Evolutionary conservation across 2,113 vertebrate species (phyloP).

Genomic region (Antigone vipio): DNA sequence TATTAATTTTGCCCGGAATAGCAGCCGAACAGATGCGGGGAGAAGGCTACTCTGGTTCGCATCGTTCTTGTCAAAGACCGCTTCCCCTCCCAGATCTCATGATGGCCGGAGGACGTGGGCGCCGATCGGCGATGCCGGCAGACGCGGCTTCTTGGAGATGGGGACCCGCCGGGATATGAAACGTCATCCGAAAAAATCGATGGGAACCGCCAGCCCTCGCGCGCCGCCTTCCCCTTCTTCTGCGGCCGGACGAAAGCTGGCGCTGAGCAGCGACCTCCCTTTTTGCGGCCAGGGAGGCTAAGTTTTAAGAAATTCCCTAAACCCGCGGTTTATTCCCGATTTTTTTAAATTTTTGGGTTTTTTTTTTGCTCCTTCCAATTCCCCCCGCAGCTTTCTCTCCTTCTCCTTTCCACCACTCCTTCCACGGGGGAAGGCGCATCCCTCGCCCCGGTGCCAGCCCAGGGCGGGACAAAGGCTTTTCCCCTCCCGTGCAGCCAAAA

Average conservation of each 20-base stretch:
- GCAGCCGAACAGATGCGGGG: constrained; percentile 76
- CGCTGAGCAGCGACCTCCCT: background rate
- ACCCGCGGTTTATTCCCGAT: background rate
- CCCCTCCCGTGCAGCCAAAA: background rate
- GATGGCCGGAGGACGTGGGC: constrained; percentile 53
- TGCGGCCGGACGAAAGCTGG: background rate
- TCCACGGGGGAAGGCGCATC: rapidly evolving
- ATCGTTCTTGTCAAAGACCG: constrained; percentile 67
- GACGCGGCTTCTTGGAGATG: constrained; percentile 61
- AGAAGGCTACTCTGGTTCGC: constrained; percentile 75
- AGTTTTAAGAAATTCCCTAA: background rate
- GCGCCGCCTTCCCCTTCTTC: background rate
- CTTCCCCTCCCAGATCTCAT: constrained; percentile 61
- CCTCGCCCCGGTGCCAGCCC: rapidly evolving
- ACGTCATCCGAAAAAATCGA: constrained; percentile 40
- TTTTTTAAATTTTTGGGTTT: background rate
- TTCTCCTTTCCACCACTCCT: background rate
- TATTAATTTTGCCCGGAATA: constrained; percentile 77
- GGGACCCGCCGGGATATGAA: constrained; percentile 63
- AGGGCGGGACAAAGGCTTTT: background rate
- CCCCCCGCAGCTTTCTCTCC: background rate
- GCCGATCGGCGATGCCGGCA: constrained; percentile 48
- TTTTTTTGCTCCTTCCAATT: background rate
- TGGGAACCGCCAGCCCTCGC: constrained; percentile 42
- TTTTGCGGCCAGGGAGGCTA: background rate